These are phyloP conservation scores for Pelmatolapia mariae DNA, from an alignment of 2,113 vertebrate genomes.

Conservation along the genomic window DNA sequence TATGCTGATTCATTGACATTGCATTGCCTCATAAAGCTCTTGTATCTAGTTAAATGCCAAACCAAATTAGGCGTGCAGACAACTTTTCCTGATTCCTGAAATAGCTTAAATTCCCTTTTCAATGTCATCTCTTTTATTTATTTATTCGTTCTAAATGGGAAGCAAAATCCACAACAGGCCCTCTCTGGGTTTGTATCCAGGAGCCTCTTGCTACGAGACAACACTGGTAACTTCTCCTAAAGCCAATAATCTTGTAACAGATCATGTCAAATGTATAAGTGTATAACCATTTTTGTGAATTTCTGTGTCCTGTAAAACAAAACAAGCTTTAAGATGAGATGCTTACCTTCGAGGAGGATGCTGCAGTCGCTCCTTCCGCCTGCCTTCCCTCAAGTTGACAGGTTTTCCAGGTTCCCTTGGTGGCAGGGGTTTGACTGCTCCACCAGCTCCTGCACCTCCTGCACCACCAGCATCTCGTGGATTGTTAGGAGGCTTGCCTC, in stretches of 20 bases:
- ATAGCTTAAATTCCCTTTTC: background rate
- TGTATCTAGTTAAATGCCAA: background rate
- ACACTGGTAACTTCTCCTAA: background rate
- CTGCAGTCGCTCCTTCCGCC: slow-evolving; percentile 83
- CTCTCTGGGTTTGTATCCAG: background rate
- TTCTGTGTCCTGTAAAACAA: background rate
- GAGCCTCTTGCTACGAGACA: background rate
- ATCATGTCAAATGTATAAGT: background rate
- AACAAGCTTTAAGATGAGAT: background rate
- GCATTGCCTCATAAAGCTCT: background rate
- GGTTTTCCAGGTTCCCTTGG: slow-evolving; percentile 67
- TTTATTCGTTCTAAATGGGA: background rate
- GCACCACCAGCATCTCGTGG: slow-evolving; percentile 42
- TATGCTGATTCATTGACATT: background rate
- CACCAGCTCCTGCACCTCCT: background rate
- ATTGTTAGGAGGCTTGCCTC: slow-evolving; percentile 71
- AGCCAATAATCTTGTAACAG: background rate
- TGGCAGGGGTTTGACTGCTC: slow-evolving; percentile 49
- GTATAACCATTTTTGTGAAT: background rate
- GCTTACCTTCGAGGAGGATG: slow-evolving; percentile 83
- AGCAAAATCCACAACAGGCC: background rate
- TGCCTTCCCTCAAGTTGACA: slow-evolving; percentile 78
- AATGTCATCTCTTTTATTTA: background rate
- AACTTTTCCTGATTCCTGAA: background rate
- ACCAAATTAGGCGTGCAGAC: background rate